Conservation (phyloP, 2,797 vertebrate genomes). For the Cheirogaleus major region DNA sequence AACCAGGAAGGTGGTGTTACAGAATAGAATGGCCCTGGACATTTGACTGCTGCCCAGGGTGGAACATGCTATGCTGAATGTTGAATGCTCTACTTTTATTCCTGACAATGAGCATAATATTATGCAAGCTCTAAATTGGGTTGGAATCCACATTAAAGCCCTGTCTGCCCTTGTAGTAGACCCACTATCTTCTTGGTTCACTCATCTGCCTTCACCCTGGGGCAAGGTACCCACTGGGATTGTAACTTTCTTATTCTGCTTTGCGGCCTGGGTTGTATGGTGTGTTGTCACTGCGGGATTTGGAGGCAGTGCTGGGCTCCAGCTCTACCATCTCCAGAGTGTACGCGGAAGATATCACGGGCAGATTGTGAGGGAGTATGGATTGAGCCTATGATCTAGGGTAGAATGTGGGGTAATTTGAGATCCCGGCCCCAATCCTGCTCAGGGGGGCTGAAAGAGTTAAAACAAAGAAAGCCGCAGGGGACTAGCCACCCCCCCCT, state of each 20-base stretch:
- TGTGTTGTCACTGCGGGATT: neutral
- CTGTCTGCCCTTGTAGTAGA: neutral
- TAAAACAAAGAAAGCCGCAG: neutral
- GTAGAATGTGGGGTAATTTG: neutral
- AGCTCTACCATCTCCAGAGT: neutral
- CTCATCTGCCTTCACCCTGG: neutral
- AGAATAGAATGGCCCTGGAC: neutral
- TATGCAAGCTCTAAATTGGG: neutral
- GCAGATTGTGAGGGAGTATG: neutral
- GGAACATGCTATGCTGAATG: neutral
- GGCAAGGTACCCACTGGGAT: neutral
- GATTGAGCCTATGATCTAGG: neutral
- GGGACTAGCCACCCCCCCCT: neutral
- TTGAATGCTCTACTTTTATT: neutral
- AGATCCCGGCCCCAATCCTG: neutral
- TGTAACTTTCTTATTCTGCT: neutral
- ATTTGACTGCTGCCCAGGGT: neutral
- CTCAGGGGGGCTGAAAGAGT: neutral
- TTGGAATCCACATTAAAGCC: neutral
- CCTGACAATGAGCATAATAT: neutral
- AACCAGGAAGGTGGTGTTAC: neutral
- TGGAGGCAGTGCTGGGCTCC: neutral
- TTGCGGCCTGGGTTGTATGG: neutral
- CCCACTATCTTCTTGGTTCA: neutral
- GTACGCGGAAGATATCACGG: neutral